Conservation (phyloP, 1,140 invertebrate genomes). For the Heliconius congener region DNA sequence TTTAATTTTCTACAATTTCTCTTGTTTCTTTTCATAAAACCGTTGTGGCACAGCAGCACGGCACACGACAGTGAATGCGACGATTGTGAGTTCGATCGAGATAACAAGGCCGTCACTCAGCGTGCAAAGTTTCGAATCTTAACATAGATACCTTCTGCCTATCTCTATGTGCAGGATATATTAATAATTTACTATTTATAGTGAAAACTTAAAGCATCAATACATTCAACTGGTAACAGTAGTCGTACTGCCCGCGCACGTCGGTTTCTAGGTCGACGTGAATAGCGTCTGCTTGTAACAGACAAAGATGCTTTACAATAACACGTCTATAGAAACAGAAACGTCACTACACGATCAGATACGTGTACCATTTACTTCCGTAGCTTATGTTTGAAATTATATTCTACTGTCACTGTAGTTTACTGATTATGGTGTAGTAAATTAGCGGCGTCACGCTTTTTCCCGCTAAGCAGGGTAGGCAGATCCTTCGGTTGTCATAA, state of each 20-base stretch:
- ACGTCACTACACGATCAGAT: background rate
- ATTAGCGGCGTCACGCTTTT: too few species aligned
- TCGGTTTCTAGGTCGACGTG: constrained; percentile 9
- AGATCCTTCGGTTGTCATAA: too few species aligned
- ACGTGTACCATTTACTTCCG: background rate
- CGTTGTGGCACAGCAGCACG: too few species aligned
- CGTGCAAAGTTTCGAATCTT: too few species aligned
- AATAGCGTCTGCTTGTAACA: constrained; percentile 2
- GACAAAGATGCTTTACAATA: background rate
- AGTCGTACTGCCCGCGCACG: background rate
- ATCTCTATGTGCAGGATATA: too few species aligned
- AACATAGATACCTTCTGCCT: too few species aligned
- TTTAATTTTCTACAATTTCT: too few species aligned
- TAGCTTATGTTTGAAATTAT: background rate
- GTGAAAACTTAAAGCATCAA: background rate
- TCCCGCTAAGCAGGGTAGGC: too few species aligned
- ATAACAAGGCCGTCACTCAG: too few species aligned
- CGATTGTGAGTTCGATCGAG: too few species aligned
- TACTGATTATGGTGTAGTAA: background rate
- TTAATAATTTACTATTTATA: background rate
- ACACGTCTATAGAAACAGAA: background rate
- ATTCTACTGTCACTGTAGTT: background rate
- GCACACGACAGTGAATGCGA: too few species aligned
- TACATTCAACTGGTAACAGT: background rate
- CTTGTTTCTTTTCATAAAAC: too few species aligned